Percentiles rank a stretch among this genome's conserved stretches.
These are phyloP conservation scores for Progne subis DNA, from an alignment of 2,113 vertebrate species.

Conservation along the genomic window DNA sequence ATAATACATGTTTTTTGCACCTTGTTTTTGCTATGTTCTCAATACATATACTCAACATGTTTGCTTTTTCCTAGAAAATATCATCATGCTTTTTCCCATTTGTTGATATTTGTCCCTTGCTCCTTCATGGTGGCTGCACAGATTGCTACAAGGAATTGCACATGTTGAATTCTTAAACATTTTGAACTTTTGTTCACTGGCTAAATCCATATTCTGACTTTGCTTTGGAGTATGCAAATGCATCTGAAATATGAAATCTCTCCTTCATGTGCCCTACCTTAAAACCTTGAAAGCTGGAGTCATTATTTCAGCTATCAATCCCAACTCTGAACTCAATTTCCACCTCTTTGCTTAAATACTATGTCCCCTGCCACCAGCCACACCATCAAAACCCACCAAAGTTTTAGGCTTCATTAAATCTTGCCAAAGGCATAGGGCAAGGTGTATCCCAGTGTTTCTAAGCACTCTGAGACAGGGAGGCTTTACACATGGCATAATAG, in stretches of 20 bases:
- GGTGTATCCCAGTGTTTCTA: background rate
- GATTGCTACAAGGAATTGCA: background rate
- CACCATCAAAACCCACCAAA: background rate
- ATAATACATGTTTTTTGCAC: background rate
- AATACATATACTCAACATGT: background rate
- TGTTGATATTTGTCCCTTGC: background rate
- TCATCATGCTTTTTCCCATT: background rate
- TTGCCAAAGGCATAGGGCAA: background rate
- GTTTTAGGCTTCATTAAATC: background rate
- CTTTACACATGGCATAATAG: background rate
- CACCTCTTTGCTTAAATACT: background rate
- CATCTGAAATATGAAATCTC: background rate
- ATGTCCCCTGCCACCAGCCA: accelerated
- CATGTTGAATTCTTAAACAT: background rate
- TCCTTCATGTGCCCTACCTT: background rate
- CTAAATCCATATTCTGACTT: background rate
- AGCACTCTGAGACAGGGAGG: background rate
- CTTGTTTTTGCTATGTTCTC: background rate
- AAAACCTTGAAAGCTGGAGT: background rate
- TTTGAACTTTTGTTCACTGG: background rate
- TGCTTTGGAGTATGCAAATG: background rate
- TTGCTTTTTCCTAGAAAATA: background rate
- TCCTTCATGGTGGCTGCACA: background rate
- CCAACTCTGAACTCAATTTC: background rate
- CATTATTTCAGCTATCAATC: background rate